Evolutionary conservation across 2,113 vertebrate genomes (phyloP).

Genomic region (Pachycephala philippinensis): DNA sequence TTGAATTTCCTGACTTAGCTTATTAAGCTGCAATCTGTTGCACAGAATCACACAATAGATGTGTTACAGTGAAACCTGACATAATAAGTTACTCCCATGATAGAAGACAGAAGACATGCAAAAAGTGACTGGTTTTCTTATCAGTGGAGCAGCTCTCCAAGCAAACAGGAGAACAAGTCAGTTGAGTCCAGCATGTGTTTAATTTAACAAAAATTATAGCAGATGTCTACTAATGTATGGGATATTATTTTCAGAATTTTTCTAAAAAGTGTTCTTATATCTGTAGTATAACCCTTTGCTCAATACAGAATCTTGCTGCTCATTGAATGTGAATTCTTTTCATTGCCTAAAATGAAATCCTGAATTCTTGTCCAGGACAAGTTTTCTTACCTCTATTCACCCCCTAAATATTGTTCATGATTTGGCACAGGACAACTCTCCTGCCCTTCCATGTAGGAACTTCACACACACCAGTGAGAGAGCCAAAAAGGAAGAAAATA

Average conservation of each 20-base stretch:
- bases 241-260: neutral
- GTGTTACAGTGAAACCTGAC: neutral
- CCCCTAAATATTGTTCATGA: neutral
- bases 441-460: neutral
- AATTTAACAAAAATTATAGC: neutral
- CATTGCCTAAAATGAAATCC: neutral
- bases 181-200: neutral
- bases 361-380: neutral
- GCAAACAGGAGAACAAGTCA: neutral
- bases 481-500: neutral
- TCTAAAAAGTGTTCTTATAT: neutral
- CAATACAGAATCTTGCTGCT: neutral
- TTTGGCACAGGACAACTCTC: neutral
- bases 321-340: neutral
- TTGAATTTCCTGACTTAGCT: slow-evolving; percentile 38
- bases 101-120: slow-evolving; percentile 7
- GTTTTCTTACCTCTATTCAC: neutral
- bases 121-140: neutral
- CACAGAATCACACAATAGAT: neutral
- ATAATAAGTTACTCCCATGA: neutral
- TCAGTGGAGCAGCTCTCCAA: neutral
- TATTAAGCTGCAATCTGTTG: slow-evolving; percentile 29
- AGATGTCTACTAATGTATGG: neutral
- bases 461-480: neutral
- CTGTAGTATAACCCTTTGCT: neutral